These are phyloP conservation scores for Morbakka virulenta DNA, from an alignment of 30 jellyfish, hydroid and myxozoan genomes.

Conservation along the genomic window DNA sequence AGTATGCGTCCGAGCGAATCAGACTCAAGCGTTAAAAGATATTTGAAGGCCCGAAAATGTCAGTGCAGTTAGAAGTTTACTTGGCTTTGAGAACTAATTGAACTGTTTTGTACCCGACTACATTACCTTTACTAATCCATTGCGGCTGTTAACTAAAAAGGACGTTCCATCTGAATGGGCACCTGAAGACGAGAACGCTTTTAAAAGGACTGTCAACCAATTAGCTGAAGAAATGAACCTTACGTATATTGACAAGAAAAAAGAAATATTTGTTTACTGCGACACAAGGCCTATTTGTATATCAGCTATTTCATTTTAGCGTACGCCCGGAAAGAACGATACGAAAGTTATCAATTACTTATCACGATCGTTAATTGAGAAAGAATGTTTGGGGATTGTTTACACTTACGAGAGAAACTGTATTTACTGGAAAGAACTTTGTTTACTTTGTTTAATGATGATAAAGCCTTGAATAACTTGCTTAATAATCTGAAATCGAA, in stretches of 20 bases:
- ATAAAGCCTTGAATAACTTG: background rate
- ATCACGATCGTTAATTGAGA: slow-evolving; percentile 32
- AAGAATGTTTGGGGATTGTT: slow-evolving; percentile 36
- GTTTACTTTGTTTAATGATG: background rate
- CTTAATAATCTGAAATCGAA: too few species aligned
- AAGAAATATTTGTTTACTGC: slow-evolving; percentile 2
- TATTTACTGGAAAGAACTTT: background rate
- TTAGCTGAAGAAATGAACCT: background rate
- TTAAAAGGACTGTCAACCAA: background rate
- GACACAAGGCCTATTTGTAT: slow-evolving; percentile 28
- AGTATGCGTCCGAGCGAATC: slow-evolving; percentile 40
- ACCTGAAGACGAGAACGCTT: slow-evolving; percentile 21
- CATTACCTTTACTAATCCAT: slow-evolving; percentile 2
- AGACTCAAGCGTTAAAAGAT: slow-evolving; percentile 3
- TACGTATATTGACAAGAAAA: slow-evolving; percentile 1
- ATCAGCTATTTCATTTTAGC: slow-evolving; percentile 10
- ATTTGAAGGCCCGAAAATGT: background rate
- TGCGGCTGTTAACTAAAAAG: background rate
- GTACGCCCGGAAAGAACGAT: slow-evolving; percentile 23
- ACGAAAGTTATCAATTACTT: slow-evolving; percentile 3
- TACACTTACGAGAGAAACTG: slow-evolving; percentile 13
- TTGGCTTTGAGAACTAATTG: slow-evolving; percentile 13
- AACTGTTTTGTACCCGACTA: slow-evolving; percentile 21
- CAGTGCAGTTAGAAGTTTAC: slow-evolving; percentile 8
- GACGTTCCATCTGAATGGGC: slow-evolving; percentile 7